Conservation (phyloP, 2,113 vertebrate species). For the Cnemophilus loriae region DNA sequence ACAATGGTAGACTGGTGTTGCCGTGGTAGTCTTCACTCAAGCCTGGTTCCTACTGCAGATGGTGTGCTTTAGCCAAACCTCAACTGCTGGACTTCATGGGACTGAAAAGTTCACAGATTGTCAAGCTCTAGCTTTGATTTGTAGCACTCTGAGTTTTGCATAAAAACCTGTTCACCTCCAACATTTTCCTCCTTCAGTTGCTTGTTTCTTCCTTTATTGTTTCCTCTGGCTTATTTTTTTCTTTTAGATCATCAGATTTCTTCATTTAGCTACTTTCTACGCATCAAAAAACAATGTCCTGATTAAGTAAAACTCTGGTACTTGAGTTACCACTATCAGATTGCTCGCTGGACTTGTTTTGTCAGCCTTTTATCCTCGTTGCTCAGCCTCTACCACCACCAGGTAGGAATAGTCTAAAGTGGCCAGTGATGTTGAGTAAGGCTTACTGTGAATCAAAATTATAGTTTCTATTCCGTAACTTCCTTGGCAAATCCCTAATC, state of each 20-base stretch:
- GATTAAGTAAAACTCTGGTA: neutral
- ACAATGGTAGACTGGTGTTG: rapidly evolving
- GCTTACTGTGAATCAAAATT: neutral
- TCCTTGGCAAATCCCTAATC: neutral
- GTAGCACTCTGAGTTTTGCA: neutral
- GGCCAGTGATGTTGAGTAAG: neutral
- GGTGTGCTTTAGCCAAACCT: neutral
- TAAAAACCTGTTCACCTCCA: neutral
- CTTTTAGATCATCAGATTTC: neutral
- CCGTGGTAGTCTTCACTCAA: neutral
- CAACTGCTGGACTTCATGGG: neutral
- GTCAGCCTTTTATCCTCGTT: neutral
- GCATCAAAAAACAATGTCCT: neutral
- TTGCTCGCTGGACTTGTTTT: neutral
- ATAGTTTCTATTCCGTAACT: neutral
- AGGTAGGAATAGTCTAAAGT: neutral
- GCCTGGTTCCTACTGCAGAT: neutral
- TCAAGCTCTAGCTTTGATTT: neutral
- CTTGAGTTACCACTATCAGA: neutral
- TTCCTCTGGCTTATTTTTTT: neutral
- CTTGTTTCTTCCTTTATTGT: neutral
- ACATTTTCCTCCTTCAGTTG: neutral
- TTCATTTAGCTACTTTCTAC: neutral
- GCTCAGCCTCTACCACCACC: neutral
- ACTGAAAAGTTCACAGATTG: neutral